Conservation (phyloP, 1,140 invertebrate genomes). For the Camponotus pennsylvanicus region DNA sequence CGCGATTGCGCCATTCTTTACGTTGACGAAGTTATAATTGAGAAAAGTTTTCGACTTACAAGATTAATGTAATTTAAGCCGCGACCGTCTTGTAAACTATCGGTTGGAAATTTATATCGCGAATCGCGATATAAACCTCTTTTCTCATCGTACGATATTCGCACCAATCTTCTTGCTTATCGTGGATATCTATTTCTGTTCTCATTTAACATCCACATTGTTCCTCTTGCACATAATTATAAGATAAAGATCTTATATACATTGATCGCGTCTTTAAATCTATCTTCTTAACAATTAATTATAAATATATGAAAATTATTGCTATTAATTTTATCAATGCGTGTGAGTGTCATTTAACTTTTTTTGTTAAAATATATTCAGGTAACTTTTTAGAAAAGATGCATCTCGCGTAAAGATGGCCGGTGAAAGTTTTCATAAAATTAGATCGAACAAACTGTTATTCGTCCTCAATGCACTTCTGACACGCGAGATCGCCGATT, state of each 20-base stretch:
- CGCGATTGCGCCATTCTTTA: constrained; percentile 6
- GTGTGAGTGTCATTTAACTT: background rate
- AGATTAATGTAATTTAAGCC: constrained; percentile 52
- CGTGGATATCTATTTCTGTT: background rate
- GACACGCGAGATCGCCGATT: constrained; percentile 36
- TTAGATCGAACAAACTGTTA: constrained; percentile 12
- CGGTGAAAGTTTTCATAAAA: constrained; percentile 35
- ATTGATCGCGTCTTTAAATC: background rate
- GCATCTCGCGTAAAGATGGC: background rate
- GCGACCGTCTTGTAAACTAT: constrained; percentile 16
- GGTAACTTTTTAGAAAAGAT: background rate
- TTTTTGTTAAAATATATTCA: background rate
- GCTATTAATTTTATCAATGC: no score
- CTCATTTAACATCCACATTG: background rate
- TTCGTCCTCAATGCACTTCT: constrained; percentile 27
- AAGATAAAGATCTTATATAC: background rate
- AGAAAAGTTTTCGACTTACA: constrained; percentile 51
- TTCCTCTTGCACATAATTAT: background rate
- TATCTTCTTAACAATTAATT: background rate
- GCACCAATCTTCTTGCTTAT: no score
- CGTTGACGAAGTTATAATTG: constrained; percentile 43
- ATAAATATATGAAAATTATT: background rate
- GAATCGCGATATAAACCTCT: constrained; percentile 23
- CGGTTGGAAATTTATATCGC: constrained; percentile 47
- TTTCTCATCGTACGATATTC: constrained; percentile 1